Percentiles rank a stretch among this genome's conserved stretches.
Conservation (phyloP, 2,888 invertebrate species). For the Tholera decimalis region DNA sequence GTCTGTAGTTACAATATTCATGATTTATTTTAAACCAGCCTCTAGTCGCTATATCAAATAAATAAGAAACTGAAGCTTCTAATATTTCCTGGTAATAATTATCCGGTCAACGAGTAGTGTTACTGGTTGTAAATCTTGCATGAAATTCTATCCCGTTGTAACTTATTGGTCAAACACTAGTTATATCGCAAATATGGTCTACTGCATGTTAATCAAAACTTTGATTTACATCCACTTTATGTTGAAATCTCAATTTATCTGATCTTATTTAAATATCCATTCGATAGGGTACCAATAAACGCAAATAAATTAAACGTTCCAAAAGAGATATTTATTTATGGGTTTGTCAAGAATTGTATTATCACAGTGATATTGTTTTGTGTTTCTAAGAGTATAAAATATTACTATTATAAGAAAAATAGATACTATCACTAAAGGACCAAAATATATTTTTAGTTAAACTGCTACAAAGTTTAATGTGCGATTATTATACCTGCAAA, state of each 20-base stretch:
- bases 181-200: slow-evolving; percentile 14
- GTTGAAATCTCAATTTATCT: slow-evolving; percentile 14
- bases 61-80: slow-evolving; percentile 39
- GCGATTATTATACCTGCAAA: background rate
- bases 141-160: slow-evolving; percentile 34
- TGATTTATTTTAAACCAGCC: slow-evolving; percentile 9
- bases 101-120: slow-evolving; percentile 28
- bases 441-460: background rate
- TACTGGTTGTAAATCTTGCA: slow-evolving; percentile 49
- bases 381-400: background rate
- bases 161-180: slow-evolving; percentile 30
- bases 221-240: slow-evolving; percentile 37
- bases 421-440: background rate
- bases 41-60: slow-evolving; percentile 23
- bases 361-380: background rate
- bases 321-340: background rate
- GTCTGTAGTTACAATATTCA: background rate
- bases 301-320: background rate
- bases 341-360: background rate
- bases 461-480: background rate
- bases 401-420: background rate
- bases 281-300: slow-evolving; percentile 2
- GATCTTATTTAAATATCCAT: slow-evolving; percentile 12
- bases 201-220: slow-evolving; percentile 33
- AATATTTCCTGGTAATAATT: slow-evolving; percentile 34